Evolutionary conservation across 2,113 vertebrate species (phyloP).

Genomic region (Hepsetus odoe): DNA sequence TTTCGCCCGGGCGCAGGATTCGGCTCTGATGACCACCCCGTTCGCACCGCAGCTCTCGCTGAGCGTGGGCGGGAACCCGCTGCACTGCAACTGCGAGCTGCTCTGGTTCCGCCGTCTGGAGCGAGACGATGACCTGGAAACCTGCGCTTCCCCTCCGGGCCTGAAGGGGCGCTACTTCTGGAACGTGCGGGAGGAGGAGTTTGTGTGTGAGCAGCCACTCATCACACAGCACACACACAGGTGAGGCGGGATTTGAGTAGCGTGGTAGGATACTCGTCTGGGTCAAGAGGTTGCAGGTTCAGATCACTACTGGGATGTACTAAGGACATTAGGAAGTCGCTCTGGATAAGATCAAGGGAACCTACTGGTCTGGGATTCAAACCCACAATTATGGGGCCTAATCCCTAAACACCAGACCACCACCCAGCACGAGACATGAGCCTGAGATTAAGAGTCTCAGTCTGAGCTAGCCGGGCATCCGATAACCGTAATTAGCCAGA

Average conservation of each 20-base stretch:
- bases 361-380: no score
- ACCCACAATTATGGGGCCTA: no score
- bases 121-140: constrained; percentile 89
- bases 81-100: constrained; percentile 94
- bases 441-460: no score
- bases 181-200: constrained; percentile 88
- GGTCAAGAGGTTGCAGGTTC: no score
- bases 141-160: constrained; percentile 87
- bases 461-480: no score
- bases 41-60: constrained; percentile 86
- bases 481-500: no score
- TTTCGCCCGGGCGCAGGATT: constrained; percentile 86
- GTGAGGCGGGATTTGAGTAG: background rate
- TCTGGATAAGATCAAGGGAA: no score
- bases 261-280: no score
- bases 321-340: no score
- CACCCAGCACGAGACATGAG: no score
- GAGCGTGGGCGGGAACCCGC: constrained; percentile 89
- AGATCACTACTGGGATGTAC: no score
- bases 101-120: constrained; percentile 89
- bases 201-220: constrained; percentile 88
- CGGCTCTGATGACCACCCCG: constrained; percentile 74
- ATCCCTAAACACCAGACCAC: no score
- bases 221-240: constrained; percentile 92
- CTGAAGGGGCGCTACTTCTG: constrained; percentile 94